Evolutionary conservation across 2,888 invertebrate genomes (phyloP).

Genomic region (Cerastis leucographa): DNA sequence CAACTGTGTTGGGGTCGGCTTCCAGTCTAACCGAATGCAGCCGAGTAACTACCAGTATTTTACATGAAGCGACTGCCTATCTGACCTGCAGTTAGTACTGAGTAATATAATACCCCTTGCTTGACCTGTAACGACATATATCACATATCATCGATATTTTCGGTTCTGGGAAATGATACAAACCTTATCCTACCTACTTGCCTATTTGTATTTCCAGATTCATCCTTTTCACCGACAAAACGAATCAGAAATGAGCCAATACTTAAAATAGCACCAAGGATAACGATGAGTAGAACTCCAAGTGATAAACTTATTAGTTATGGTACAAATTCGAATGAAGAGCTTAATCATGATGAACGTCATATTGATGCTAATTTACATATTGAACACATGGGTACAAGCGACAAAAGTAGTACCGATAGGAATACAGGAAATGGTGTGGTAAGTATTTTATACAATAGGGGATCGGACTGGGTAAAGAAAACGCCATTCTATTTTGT

Average conservation of each 20-base stretch:
- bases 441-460: slow-evolving; percentile 37
- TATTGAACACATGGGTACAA: not conserved
- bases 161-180: not conserved
- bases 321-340: not conserved
- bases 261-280: not conserved
- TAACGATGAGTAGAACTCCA: slow-evolving; percentile 25
- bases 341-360: not conserved
- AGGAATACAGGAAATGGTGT: not conserved
- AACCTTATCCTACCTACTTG: not conserved
- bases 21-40: too few relatives aligned
- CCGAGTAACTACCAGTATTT: too few relatives aligned
- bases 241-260: slow-evolving; percentile 8
- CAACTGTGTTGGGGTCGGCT: too few relatives aligned
- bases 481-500: too few relatives aligned
- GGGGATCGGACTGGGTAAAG: too few relatives aligned
- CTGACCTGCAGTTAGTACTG: too few relatives aligned
- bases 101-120: too few relatives aligned
- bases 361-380: not conserved
- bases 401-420: not conserved
- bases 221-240: slow-evolving; percentile 50
- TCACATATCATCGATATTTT: not conserved
- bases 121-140: too few relatives aligned
- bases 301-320: not conserved
- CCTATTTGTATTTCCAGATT: slow-evolving; percentile 28
- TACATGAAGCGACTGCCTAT: too few relatives aligned